Percentiles rank a stretch among this genome's conserved stretches.
phyloP scores from a whole-genome alignment of 2,797 vertebrate species.

The Pipistrellus pygmaeus region DNA sequence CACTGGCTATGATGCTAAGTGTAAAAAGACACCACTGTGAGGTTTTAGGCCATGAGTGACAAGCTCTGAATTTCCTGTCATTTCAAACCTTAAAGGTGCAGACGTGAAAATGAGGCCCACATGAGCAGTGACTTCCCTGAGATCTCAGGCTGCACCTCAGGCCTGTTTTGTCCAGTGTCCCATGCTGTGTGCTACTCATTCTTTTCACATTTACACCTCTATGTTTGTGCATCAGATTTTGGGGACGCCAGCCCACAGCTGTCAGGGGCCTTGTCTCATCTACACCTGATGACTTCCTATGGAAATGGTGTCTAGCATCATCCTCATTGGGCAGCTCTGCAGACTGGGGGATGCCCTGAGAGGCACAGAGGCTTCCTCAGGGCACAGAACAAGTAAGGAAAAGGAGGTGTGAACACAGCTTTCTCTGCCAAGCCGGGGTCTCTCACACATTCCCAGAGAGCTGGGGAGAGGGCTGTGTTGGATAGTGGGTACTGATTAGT shows the following conservation, averaged over 20 bases:
- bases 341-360: not conserved
- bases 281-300: not conserved
- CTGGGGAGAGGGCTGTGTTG: too few species aligned
- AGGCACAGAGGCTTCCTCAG: not conserved
- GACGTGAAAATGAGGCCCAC: not conserved
- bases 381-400: not conserved
- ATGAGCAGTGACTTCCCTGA: not conserved
- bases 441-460: too few species aligned
- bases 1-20: too few species aligned
- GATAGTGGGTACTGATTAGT: not conserved
- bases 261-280: not conserved
- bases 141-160: not conserved
- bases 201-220: not conserved
- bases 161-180: not conserved
- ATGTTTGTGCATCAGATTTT: not conserved
- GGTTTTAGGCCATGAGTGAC: too few species aligned
- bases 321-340: accelerated
- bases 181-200: not conserved
- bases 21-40: not conserved
- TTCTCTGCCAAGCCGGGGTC: too few species aligned
- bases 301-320: not conserved
- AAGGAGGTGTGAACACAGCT: not conserved
- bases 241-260: not conserved
- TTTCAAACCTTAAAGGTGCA: not conserved
- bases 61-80: not conserved